Evolutionary conservation across 2,797 vertebrate genomes (phyloP).

Genomic region (Peromyscus eremicus): DNA sequence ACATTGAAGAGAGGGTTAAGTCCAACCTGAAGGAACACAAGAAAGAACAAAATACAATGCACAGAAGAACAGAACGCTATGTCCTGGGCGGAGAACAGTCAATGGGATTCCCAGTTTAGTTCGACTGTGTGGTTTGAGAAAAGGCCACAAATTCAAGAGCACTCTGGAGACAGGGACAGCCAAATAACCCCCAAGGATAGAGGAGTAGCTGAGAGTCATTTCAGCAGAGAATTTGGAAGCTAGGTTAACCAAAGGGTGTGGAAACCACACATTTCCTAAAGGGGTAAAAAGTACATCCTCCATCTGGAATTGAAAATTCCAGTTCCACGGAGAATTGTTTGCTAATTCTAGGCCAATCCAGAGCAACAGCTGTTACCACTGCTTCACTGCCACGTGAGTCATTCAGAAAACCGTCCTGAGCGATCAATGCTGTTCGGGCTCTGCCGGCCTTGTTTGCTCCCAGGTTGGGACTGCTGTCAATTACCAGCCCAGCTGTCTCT

Average conservation of each 20-base stretch:
- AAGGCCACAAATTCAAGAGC: constrained; percentile 66
- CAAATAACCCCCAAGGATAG: constrained; percentile 40
- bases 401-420: constrained; percentile 63
- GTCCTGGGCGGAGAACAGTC: constrained; percentile 70
- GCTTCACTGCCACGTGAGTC: constrained; percentile 45
- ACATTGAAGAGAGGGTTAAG: neutral
- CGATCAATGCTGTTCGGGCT: neutral
- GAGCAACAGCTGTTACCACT: constrained; percentile 65
- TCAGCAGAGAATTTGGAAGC: constrained; percentile 43
- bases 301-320: constrained; percentile 73
- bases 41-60: constrained; percentile 43
- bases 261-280: constrained; percentile 72
- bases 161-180: constrained; percentile 23
- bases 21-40: neutral
- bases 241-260: constrained; percentile 61
- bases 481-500: constrained; percentile 68
- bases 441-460: neutral
- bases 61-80: constrained; percentile 29
- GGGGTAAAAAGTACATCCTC: constrained; percentile 29
- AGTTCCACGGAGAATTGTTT: constrained; percentile 47
- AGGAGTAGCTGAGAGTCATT: constrained; percentile 29
- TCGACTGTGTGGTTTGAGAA: constrained; percentile 64
- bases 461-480: constrained; percentile 34
- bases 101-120: constrained; percentile 67
- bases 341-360: constrained; percentile 75